Evolutionary conservation across 2,888 invertebrate species (phyloP).

Genomic region (Nomada lathburiana): DNA sequence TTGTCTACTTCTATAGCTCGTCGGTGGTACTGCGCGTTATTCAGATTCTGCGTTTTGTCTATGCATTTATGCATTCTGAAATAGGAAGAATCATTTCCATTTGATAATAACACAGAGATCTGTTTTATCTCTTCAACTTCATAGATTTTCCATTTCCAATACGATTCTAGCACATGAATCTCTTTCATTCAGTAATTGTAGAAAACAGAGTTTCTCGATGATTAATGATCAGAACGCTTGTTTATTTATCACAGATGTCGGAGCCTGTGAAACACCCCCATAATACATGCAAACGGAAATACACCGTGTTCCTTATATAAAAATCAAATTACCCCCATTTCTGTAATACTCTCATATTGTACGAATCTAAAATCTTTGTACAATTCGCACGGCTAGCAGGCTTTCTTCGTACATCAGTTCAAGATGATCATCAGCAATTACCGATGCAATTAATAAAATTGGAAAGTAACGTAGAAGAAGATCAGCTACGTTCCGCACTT

Average conservation of each 20-base stretch:
- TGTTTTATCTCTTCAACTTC: background rate
- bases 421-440: background rate
- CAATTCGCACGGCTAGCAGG: background rate
- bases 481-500: slow-evolving; percentile 45
- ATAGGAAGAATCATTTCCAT: no score
- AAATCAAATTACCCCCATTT: background rate
- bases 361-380: background rate
- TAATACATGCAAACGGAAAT: background rate
- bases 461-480: slow-evolving; percentile 36
- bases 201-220: no score
- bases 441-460: slow-evolving; percentile 17
- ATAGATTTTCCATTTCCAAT: background rate
- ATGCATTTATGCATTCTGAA: no score
- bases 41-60: no score
- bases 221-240: background rate
- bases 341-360: background rate
- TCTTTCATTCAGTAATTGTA: background rate
- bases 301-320: background rate
- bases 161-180: background rate
- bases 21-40: no score
- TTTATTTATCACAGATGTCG: background rate
- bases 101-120: background rate
- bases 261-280: no score
- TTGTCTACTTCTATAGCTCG: no score
- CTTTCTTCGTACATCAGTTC: background rate